phyloP scores from a whole-genome alignment of 2,113 vertebrate species.

The Alligator sinensis region DNA sequence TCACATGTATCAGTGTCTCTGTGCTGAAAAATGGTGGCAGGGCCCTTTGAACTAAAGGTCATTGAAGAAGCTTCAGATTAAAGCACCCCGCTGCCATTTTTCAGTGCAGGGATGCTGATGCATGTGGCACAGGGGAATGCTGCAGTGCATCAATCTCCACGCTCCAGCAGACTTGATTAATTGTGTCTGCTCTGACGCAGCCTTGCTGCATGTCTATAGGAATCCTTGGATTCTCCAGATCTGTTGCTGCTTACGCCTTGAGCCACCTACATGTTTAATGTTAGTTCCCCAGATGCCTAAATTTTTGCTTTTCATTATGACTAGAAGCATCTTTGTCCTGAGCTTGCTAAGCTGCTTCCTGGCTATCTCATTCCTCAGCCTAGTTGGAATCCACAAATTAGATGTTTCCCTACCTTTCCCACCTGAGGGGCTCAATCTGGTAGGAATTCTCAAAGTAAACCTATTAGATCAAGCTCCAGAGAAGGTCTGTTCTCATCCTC shows the following conservation, averaged over 20 bases:
- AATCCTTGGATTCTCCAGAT: not conserved
- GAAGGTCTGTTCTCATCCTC: not conserved
- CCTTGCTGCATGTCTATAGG: too few species aligned
- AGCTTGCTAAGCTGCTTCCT: not conserved
- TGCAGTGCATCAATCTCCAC: too few species aligned
- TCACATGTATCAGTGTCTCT: too few species aligned
- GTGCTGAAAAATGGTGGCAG: too few species aligned
- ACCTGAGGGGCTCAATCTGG: not conserved
- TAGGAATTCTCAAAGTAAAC: not conserved
- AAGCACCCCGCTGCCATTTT: too few species aligned
- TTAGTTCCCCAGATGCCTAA: not conserved
- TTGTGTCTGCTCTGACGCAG: too few species aligned
- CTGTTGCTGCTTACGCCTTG: not conserved
- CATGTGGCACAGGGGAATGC: too few species aligned
- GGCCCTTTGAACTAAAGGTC: too few species aligned
- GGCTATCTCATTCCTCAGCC: not conserved
- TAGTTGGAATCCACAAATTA: not conserved
- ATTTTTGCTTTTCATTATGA: not conserved
- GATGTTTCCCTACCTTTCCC: not conserved
- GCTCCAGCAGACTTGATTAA: too few species aligned
- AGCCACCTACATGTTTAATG: not conserved
- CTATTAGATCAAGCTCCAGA: fast-evolving
- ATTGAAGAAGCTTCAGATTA: too few species aligned
- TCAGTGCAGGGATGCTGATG: too few species aligned
- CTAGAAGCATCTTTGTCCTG: not conserved